Base-by-base conservation (phyloP, 2,888 invertebrate species). In the Mantis religiosa region DNA sequence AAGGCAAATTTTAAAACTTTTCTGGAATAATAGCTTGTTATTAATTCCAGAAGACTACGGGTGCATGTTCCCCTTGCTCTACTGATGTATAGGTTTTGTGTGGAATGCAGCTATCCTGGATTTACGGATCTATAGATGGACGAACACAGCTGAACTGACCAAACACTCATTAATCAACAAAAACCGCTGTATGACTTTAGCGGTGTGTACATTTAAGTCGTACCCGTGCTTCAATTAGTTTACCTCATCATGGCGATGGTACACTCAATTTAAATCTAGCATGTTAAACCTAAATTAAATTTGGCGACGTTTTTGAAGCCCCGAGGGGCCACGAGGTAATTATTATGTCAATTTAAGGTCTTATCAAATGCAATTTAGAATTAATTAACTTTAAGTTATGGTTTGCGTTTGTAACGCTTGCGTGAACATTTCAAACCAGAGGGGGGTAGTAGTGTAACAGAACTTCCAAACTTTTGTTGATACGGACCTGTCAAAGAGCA, bases 291-390 rank as follows among this genome's bases (percentile, higher is more conserved):
- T 28, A 85, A 85, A 85, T 54, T 54, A 41, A 85, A 27, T n/a
- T 41, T 41, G n/a, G 41, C 41, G 41, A 41, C 41, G 84, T 34
- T 27, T 85, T 71, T 71, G 54, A 25, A 20, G 54, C 71, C 71
- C 86, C 15, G 71, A 81, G 86, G 85, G 27, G 81, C 81, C 30
- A 86, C 86, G 25, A 81, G 81, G 30, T 86, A 86, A 86, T 86
- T 84, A 84, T 84, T 86, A 30, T 86, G 86, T 86, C 86, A 86
- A 81, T 71, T 86, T 86, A 86, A 86, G 85, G 81, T 20, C 86
- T 81, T 81, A 47, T 54, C 20, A 28, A 86, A 71, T 86, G 81
- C 86, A 86, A 86, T 86, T 86, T 86, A 86, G 86, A 86, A 86
- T 86, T 86, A 86, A 86, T 86, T 81, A 86, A 86, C 28, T 86